Base-by-base conservation (phyloP, 2,797 vertebrate species). In the Artibeus lituratus region DNA sequence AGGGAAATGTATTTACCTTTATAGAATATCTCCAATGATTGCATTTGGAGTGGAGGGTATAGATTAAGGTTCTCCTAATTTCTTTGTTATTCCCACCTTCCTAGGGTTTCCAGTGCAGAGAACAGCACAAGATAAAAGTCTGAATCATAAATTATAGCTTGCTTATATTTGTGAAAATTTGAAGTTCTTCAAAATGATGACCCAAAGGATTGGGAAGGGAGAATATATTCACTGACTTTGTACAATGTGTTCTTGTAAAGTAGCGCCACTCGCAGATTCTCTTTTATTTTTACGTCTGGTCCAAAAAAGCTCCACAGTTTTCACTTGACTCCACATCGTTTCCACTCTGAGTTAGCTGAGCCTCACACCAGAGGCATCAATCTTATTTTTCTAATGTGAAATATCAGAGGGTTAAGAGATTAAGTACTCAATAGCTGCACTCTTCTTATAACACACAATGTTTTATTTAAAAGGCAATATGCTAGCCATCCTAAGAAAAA, bases 301-400 rank as follows among this genome's bases (percentile, higher is more conserved):
- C 49, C 87, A 96, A 32, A n/a, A 96, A 69, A 82, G 49, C 24
- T 70, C 3, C 0, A 1, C 0, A 1, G 86, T 96, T 90, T 97
- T 96, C 55, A 74, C 92, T 97, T 95, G 1, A 3, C 77, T 55
- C 39, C 65, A 59, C 8, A 16, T 80, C 93, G 80, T 96, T 53
- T 44, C 55, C 19, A 0, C 51, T 47, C 5, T 80, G 77, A 85
- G 47, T 94, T 95, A 81, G 77, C 83, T 47, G 78, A 96, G 8
- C 18, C 59, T 95, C 74, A 42, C 1, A 8, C 32, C 81, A 4
- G 14, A 74, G 73, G 29, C 94, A 84, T 55, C 69, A 29, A 91
- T 95, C 73, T 97, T 87, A 87, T 91, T 97, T 97, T 97, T 97
- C 85, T 88, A 81, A 87, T 72, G 87, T 91, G 97, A 97, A 91